Base-by-base conservation (phyloP, 64 coral and sea anemone genomes). In the Acropora yongei region DNA sequence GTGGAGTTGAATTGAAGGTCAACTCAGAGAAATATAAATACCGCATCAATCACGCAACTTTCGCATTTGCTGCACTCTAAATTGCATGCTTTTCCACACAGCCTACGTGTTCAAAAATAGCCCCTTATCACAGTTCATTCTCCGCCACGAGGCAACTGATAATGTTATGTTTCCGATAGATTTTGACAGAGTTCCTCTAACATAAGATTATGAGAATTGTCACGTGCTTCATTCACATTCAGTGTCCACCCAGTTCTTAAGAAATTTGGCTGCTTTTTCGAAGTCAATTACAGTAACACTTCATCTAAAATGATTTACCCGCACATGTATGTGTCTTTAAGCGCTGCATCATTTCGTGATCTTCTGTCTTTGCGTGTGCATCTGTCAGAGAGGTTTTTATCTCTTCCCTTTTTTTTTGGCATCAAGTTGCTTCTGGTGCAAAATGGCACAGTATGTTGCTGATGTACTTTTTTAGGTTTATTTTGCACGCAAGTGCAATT, bases 91-190 rank as follows among this genome's bases (percentile, higher is more conserved):
- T 67, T 67, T 67, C 63, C 63, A 8, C 63, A 67, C 16, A 67
- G 63, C 63, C 63, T 67, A 14, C 63, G 63, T 67, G 63, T 67
- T 67, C 63, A 67, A 67, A 67, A 67, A 67, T 67, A 67, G 63
- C 6, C 63, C 63, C 63, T 67, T 67, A 67, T 67, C 63, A 67
- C 63, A 67, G 63, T 67, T 67, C 16, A 67, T 67, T 67, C 16
- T 67, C 63, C 63, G 1, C 63, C 10, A 13, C 63, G 16, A 67
- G 63, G 63, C 63, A 67, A 67, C 63, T 67, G 63, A 67, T 8
- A 67, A 67, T 13, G 63, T 67, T 9, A 6, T 53, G 50, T 53
- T 53, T 53, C 5, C 50, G 0, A 53, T 53, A 53, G 50, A 53
- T 53, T 53, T 53, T 53, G 50, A 53, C 1, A 9, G 50, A 53